Evolutionary conservation across 2,888 invertebrate genomes (phyloP).

Genomic region (Eristalis intricaria): DNA sequence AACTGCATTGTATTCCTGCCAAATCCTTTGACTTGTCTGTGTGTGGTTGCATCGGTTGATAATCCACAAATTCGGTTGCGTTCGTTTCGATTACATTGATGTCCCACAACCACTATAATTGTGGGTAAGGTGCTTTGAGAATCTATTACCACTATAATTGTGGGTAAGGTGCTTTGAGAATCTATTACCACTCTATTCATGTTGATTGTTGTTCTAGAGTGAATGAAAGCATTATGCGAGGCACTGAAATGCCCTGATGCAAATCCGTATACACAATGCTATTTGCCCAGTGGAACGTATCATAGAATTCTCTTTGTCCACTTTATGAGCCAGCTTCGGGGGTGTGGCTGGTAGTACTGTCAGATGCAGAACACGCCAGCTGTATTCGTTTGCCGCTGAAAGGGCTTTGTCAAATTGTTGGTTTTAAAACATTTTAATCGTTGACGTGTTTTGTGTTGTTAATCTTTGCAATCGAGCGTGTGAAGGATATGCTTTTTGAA

Average conservation of each 20-base stretch:
- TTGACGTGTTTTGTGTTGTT: neutral
- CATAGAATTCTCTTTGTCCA: neutral
- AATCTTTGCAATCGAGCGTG: neutral
- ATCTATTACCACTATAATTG: neutral
- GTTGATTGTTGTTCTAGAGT: conserved; percentile 16
- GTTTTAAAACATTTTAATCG: conserved; percentile 33
- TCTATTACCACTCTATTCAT: conserved; percentile 4
- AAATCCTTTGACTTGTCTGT: too few relatives aligned
- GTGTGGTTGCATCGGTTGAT: too few relatives aligned
- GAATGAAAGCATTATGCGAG: neutral
- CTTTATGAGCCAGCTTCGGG: conserved; percentile 4
- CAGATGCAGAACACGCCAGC: conserved; percentile 6
- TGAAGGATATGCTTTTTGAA: too few relatives aligned
- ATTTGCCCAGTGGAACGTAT: neutral
- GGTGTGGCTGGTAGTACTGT: neutral
- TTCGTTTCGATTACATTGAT: neutral
- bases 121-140: neutral
- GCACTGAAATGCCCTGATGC: neutral
- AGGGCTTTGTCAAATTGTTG: conserved; percentile 28
- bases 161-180: neutral
- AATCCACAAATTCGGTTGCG: too few relatives aligned
- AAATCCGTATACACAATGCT: neutral
- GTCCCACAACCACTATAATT: neutral
- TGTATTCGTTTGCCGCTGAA: neutral
- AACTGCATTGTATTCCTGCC: too few relatives aligned